phyloP scores from a whole-genome alignment of 2,888 invertebrate species.

The Scrobipalpa costella region DNA sequence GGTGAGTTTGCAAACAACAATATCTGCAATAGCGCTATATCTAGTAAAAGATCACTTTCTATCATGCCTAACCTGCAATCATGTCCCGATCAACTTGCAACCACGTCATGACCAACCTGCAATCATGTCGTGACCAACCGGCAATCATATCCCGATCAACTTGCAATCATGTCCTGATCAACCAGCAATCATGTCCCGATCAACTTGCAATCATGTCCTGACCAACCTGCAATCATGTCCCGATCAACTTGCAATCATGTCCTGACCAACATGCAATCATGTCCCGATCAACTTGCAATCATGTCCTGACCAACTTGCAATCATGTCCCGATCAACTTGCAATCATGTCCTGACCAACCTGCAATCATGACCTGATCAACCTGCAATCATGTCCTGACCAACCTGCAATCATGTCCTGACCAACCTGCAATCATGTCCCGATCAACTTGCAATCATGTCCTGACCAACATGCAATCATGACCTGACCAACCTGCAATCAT shows the following conservation, averaged over 20 bases:
- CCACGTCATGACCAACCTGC: too few relatives aligned
- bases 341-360: not conserved
- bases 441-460: too few relatives aligned
- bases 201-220: not conserved
- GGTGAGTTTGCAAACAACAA: conserved; percentile 63
- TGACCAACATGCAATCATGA: not conserved
- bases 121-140: too few relatives aligned
- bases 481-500: not conserved
- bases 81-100: not conserved
- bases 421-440: too few relatives aligned
- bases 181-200: not conserved
- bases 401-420: not conserved
- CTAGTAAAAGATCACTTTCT: too few relatives aligned
- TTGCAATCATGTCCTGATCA: not conserved
- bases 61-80: not conserved
- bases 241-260: not conserved
- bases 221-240: not conserved
- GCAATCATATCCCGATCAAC: not conserved
- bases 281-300: not conserved
- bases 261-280: not conserved
- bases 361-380: not conserved
- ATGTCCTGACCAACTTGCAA: not conserved
- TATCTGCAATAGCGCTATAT: too few relatives aligned
- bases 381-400: not conserved
- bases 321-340: not conserved